A percentile compares a stretch with the other conserved stretches of the same genome.
Conservation (phyloP, 2,113 vertebrate genomes). For the Psittacara wagleri region DNA sequence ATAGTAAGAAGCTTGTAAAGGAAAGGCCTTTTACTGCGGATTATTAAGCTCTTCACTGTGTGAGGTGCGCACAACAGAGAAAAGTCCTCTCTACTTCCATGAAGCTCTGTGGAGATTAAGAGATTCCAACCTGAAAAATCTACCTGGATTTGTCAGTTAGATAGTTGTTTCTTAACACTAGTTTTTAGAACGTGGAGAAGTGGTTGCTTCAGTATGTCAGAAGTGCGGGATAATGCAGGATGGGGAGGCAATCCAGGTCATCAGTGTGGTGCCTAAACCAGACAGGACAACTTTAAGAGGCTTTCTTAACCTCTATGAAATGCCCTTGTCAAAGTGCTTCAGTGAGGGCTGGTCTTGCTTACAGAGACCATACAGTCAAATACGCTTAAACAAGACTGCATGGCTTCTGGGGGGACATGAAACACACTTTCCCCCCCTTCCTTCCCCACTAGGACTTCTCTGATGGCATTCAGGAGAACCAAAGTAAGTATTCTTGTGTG, state of each 20-base stretch:
- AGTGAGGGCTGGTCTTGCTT: background rate
- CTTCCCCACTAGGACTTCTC: background rate
- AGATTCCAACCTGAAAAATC: background rate
- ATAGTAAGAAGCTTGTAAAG: background rate
- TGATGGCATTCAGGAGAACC: background rate
- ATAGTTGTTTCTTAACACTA: background rate
- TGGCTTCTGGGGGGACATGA: background rate
- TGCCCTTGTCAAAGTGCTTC: background rate
- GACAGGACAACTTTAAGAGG: background rate
- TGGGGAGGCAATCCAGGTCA: background rate
- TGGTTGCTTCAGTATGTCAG: background rate
- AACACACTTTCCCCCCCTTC: accelerated
- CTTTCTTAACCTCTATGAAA: background rate
- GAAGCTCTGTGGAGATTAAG: background rate
- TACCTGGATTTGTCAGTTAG: background rate
- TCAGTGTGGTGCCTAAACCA: background rate
- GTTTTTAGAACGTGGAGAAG: background rate
- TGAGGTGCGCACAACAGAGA: background rate
- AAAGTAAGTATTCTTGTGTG: background rate
- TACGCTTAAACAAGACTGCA: background rate
- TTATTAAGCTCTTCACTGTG: background rate
- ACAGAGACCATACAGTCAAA: background rate
- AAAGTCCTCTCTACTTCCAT: background rate
- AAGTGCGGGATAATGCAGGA: background rate
- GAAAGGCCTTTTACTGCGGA: background rate